Base-by-base conservation (phyloP, 1,140 invertebrate genomes). In the Caenorhabditis briggsae region DNA sequence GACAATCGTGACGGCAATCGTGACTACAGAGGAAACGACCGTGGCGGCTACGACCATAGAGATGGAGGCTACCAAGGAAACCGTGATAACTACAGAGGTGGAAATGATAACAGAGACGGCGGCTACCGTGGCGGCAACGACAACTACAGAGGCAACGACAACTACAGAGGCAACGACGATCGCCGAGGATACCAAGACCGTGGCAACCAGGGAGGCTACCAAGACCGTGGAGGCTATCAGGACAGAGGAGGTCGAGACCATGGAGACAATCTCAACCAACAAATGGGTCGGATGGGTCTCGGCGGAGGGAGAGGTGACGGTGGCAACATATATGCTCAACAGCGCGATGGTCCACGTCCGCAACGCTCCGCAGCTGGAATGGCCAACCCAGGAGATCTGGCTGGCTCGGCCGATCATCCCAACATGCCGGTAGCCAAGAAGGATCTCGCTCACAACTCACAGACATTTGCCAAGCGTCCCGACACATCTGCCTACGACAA, bases 21-120 rank as follows among this genome's bases (percentile, higher is more conserved):
- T n/a, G n/a, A n/a, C n/a, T n/a, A n/a, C n/a, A n/a, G n/a, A n/a
- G n/a, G n/a, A n/a, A n/a, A n/a, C n/a, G n/a, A n/a, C 3, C 33
- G 33, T 33, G 33, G 33, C 3, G 33, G 33, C 3, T 33, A 58
- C 56, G 56, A 58, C n/a, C 1, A 58, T 6, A 14, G 56, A 33
- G 33, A 3, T 6, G 16, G n/a, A 8, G 14, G 56, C 56, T 18
- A 1, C 56, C 7, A 58, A 1, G n/a, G 56, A 1, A 33, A 33
- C 33, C 33, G 33, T 1, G 33, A 33, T 33, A 33, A 33, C 33
- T 33, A 33, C 33, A 33, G 33, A 98, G 93, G 99, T 99, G 7
- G 98, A 98, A 97, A 99, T 99, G 92, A 99, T 98, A 0, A 99
- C 98, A 94, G 98, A 99, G 0, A 99, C 97, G 59, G 99, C 3